These are phyloP conservation scores for Tiliacea aurago DNA, from an alignment of 2,888 invertebrate species.

Conservation along the genomic window DNA sequence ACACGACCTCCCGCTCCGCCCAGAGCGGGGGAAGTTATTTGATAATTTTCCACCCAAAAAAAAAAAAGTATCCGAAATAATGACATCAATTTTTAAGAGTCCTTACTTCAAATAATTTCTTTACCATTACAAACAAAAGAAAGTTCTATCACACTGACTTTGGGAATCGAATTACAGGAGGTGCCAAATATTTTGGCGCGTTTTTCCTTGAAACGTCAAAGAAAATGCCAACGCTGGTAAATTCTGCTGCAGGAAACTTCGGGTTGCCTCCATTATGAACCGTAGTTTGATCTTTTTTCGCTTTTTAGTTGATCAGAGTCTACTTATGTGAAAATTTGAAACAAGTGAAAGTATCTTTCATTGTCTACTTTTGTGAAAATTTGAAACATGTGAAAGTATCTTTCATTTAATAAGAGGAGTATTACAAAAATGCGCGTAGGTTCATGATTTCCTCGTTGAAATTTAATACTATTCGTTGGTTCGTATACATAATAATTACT, in stretches of 20 bases:
- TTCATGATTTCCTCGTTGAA: too few relatives aligned
- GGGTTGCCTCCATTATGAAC: constrained; percentile 15
- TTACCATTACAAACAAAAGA: constrained; percentile 54
- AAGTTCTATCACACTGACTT: constrained; percentile 57
- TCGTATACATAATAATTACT: too few relatives aligned
- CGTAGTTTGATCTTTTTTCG: constrained; percentile 27
- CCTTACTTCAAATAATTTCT: constrained; percentile 33
- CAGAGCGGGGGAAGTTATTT: too few relatives aligned
- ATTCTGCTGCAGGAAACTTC: constrained; percentile 23
- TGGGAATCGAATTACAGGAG: constrained; percentile 66
- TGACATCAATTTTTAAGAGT: constrained; percentile 1
- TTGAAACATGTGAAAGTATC: too few relatives aligned
- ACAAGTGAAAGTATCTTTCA: background rate
- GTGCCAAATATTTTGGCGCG: constrained; percentile 61
- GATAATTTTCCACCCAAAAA: too few relatives aligned
- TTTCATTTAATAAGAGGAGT: too few relatives aligned
- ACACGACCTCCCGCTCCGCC: too few relatives aligned
- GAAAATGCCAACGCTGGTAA: constrained; percentile 18
- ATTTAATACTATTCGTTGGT: too few relatives aligned
- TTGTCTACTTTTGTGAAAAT: too few relatives aligned
- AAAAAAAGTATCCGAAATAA: constrained; percentile 13
- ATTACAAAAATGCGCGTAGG: too few relatives aligned
- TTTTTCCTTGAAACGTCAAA: constrained; percentile 55
- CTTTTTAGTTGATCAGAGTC: constrained; percentile 31
- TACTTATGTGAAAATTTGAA: background rate